Base-by-base conservation (phyloP, 2,113 vertebrate genomes). In the Catharus bicknelli region DNA sequence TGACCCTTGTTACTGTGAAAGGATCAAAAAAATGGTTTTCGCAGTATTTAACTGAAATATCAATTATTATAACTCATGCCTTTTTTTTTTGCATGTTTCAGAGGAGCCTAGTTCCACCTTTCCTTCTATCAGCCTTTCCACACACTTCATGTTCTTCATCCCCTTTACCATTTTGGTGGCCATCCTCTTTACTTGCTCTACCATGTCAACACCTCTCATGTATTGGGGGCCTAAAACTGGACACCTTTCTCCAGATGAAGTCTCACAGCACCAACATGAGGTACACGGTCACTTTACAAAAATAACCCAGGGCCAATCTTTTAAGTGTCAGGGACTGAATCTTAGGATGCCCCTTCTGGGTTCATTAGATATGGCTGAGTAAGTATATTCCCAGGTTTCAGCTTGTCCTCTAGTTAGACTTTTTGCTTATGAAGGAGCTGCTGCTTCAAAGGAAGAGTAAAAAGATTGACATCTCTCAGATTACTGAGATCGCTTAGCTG, bases 221-320 rank as follows among this genome's bases (percentile, higher is more conserved):
- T 67, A 10, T 0, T 55, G 11, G 3, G 7, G 5, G 10, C 5
- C 11, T 25, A n/a, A 85, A 54, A 62, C 3, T 20, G 13, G 13
- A 21, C 13, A 29, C 9, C 4, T 27, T 79, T 63, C 20, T 88
- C 20, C 26, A 92, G 22, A 32, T 30, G 9, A 62, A 61, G 13
- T n/a, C 42, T 89, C 30, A 36, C 8, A 58, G 9, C 20, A 43
- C 6, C 22, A 63, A 2, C 1, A 7, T 16, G 38, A 82, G 26
- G 13, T 32, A 79, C 32, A 50, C 0, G 3, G 17, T 21, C n/a
- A 34, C 26, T 75, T 86, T 25, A 51, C 50, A 81, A 7, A 54
- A 15, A 30, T 20, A 74, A 55, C 2, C 30, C 30, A 57, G 8
- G 11, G 21, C 25, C 21, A 81, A 62, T 20, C 12, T 53, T 76